Conservation (phyloP, 2,113 vertebrate genomes). For the Carlito syrichta region DNA sequence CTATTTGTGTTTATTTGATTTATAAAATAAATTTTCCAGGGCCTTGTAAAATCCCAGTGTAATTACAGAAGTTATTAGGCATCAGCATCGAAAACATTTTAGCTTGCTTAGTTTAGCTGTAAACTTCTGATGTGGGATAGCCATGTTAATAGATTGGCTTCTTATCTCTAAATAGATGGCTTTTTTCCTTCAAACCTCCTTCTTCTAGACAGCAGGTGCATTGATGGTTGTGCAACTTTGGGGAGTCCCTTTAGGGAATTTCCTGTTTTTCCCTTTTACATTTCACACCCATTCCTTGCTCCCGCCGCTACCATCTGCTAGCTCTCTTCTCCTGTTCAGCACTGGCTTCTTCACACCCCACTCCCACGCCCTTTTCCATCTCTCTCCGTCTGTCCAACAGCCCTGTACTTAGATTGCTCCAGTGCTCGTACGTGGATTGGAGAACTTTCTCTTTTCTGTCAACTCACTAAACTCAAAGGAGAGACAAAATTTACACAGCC, state of each 20-base stretch:
- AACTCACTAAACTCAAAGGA: conserved; percentile 74
- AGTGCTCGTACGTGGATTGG: conserved; percentile 78
- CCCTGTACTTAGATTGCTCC: conserved; percentile 84
- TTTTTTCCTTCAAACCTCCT: conserved; percentile 71
- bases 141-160: conserved; percentile 24
- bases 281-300: conserved; percentile 88
- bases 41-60: not conserved
- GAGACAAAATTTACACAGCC: conserved; percentile 70
- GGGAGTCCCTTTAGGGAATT: conserved; percentile 90
- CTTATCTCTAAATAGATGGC: conserved; percentile 39
- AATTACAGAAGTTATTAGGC: not conserved
- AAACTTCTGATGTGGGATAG: conserved; percentile 18
- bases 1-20: not conserved
- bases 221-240: conserved; percentile 84
- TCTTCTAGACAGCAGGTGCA: conserved; percentile 76
- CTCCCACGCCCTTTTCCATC: conserved; percentile 87
- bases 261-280: conserved; percentile 88
- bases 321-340: conserved; percentile 86
- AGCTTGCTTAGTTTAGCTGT: not conserved
- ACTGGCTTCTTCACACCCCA: conserved; percentile 88
- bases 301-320: conserved; percentile 87
- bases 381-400: conserved; percentile 86
- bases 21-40: not conserved
- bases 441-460: conserved; percentile 65
- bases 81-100: not conserved